Base-by-base conservation (phyloP, 1,140 invertebrate species). In the Ceratitis capitata region DNA sequence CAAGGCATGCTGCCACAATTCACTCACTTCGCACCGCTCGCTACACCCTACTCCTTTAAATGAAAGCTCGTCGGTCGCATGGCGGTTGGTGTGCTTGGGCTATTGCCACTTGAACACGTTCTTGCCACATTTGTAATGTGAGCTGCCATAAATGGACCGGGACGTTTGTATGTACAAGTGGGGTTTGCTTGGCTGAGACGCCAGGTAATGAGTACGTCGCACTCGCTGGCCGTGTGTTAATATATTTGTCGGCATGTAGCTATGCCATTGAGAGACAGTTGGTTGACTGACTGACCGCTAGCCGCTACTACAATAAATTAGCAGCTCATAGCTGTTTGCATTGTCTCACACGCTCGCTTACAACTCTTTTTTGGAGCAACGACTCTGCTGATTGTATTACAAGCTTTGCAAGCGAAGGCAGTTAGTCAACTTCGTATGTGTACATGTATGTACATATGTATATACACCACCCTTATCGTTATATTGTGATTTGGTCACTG, bases 141-240 rank as follows among this genome's bases (percentile, higher is more conserved):
- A 84, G 83, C 56, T 61, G 83, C 89, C 88, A 83, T 90, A 90
- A 90, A 90, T 90, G 89, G 89, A 90, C 86, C 87, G 58, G 47
- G 64, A 84, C 83, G 39, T 64, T 16, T 12, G 12, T 64, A 35
- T 12, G 12, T 58, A 26, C 61, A 64, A 39, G 61, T 39, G 12
- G 12, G 61, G n/a, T n/a, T n/a, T 35, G 61, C 61, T n/a, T n/a
- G n/a, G 61, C 61, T 32, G 35, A 64, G 61, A 64, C 61, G 32
- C 61, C 61, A 32, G 19, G 29, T 64, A 64, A 64, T 64, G 61
- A 64, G 61, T 64, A 32, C 82, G 84, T 26, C 84, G 84, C 69
- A 85, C 69, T 64, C 49, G 12, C 19, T 35, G 45, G 10, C 53
- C n/a, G 61, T 35, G 9, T 19, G 3, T 64, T 0, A 32, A 32